These are phyloP conservation scores for Corticium candelabrum DNA, from an alignment of 37 sponge, comb jelly and placozoan genomes.

Conservation along the genomic window DNA sequence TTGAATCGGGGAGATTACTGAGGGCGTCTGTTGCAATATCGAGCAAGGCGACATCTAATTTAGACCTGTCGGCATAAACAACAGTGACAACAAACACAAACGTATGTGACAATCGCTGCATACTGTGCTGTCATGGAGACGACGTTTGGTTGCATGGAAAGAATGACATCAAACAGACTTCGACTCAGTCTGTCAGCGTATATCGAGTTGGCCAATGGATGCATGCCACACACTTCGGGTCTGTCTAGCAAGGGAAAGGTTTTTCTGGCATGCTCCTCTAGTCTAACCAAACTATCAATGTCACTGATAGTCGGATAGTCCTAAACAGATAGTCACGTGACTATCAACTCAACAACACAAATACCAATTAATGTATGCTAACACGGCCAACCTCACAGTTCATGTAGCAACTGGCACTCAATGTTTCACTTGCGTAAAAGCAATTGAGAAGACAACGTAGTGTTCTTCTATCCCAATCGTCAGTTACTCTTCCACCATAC, in stretches of 20 bases:
- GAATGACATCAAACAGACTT: background rate
- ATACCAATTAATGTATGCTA: no score
- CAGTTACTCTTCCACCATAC: background rate
- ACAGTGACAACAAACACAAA: no score
- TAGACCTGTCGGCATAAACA: no score
- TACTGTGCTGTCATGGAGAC: no score
- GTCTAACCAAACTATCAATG: background rate
- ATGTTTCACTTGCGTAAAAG: background rate
- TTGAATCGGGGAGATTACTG: no score
- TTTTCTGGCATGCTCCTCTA: background rate
- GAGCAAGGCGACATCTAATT: no score
- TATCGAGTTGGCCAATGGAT: background rate
- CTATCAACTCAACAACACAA: no score
- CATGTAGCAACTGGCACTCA: background rate
- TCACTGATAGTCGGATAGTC: background rate
- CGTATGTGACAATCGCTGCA: no score
- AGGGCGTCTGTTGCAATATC: no score
- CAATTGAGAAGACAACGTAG: background rate
- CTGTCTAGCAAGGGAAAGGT: background rate
- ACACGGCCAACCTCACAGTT: background rate
- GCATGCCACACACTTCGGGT: background rate
- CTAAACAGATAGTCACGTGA: no score
- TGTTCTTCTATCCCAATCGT: background rate
- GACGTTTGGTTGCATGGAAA: background rate
- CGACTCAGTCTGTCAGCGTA: background rate